Evolutionary conservation across 2,113 vertebrate genomes (phyloP).

Genomic region (Crotophaga sulcirostris): DNA sequence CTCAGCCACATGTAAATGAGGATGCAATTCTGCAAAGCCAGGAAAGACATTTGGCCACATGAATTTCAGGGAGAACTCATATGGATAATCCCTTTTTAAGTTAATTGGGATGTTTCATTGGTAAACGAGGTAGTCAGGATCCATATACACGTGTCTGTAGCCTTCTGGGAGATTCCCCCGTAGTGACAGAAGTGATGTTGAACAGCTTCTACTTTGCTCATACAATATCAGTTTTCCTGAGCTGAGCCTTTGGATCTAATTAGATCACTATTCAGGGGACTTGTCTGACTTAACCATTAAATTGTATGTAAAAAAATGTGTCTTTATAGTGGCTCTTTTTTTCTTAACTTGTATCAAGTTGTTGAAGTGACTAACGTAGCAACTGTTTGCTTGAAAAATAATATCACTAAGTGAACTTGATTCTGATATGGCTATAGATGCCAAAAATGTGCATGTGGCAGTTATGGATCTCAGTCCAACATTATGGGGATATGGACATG

Average conservation of each 20-base stretch:
- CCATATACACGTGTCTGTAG: background rate
- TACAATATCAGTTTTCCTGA: background rate
- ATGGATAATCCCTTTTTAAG: background rate
- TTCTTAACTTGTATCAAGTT: background rate
- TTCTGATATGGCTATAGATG: background rate
- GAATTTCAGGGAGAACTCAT: background rate
- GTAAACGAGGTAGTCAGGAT: background rate
- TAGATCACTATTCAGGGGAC: background rate
- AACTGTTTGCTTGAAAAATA: background rate
- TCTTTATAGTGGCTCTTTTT: background rate
- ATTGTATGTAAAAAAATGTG: background rate
- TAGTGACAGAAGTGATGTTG: fast-evolving
- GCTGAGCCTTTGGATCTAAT: background rate
- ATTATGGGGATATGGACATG: background rate
- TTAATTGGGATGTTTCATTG: background rate
- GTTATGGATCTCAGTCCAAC: fast-evolving
- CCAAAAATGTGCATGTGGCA: background rate
- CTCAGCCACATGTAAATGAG: background rate
- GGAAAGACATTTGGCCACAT: background rate
- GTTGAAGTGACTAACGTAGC: background rate
- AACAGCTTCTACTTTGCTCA: background rate
- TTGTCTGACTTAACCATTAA: background rate
- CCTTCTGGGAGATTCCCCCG: background rate
- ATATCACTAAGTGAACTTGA: background rate
- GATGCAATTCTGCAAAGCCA: background rate